Evolutionary conservation across 2,113 vertebrate genomes (phyloP).

Genomic region (Naja naja): DNA sequence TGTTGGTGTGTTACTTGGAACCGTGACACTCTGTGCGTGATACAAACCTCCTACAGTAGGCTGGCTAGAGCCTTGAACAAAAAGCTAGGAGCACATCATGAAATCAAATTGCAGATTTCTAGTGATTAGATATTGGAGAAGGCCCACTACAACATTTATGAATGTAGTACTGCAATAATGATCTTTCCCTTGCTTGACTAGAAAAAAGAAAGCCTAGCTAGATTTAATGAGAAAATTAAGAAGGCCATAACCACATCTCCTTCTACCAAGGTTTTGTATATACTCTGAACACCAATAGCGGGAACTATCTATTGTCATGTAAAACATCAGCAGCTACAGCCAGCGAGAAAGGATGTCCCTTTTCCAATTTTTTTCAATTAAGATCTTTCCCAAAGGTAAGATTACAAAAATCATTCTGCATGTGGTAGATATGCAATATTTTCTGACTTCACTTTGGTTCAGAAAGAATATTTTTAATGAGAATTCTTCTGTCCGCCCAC

Average conservation of each 20-base stretch:
- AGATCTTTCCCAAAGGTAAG: slow-evolving; percentile 22
- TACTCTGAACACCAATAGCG: neutral
- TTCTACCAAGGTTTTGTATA: slow-evolving; percentile 18
- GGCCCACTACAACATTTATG: neutral
- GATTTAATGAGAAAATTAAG: slow-evolving; percentile 26
- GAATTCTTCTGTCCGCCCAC: neutral
- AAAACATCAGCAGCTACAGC: slow-evolving; percentile 4
- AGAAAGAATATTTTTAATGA: slow-evolving; percentile 41
- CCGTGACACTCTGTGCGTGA: too few species aligned
- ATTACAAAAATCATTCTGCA: slow-evolving; percentile 41
- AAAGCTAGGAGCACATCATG: neutral
- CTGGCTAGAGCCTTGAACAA: neutral
- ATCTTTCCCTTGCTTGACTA: neutral
- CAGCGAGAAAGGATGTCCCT: slow-evolving; percentile 34
- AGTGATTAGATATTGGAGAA: neutral
- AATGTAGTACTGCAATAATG: neutral
- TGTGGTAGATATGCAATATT: slow-evolving; percentile 23
- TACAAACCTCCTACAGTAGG: too few species aligned
- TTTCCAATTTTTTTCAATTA: slow-evolving; percentile 33
- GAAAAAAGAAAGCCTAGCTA: neutral
- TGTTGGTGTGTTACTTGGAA: too few species aligned
- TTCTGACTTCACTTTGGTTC: slow-evolving; percentile 9
- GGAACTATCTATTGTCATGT: slow-evolving; percentile 1
- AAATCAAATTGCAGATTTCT: neutral
- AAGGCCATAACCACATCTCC: neutral